Conservation (phyloP, 2,888 invertebrate species). For the Leptothorax acervorum region DNA sequence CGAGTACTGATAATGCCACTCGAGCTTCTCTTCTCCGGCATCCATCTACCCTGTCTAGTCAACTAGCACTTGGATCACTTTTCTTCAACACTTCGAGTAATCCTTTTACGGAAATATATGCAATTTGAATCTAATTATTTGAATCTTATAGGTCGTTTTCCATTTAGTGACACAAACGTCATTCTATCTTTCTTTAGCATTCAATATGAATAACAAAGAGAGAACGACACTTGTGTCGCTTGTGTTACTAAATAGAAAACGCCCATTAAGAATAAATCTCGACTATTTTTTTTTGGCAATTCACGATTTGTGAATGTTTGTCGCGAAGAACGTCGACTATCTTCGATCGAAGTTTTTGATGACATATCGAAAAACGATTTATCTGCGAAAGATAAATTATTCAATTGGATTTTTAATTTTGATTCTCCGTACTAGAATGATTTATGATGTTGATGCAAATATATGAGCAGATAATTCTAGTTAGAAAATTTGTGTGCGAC, state of each 20-base stretch:
- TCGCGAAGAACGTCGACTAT: background rate
- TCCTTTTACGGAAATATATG: background rate
- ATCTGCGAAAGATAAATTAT: conserved; percentile 20
- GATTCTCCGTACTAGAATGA: background rate
- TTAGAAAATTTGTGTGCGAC: background rate
- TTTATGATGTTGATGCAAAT: conserved; percentile 22
- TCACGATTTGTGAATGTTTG: background rate
- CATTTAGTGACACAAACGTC: too few species aligned
- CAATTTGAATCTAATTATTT: background rate
- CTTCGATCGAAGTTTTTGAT: background rate
- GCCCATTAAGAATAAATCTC: background rate
- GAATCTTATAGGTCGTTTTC: background rate
- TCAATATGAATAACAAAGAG: too few species aligned
- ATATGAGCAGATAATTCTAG: background rate
- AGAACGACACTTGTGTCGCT: too few species aligned
- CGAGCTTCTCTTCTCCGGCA: background rate
- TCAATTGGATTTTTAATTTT: conserved; percentile 14
- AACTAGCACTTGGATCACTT: background rate
- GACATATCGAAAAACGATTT: conserved; percentile 28
- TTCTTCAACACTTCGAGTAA: background rate
- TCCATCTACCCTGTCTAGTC: background rate
- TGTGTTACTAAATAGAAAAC: too few species aligned
- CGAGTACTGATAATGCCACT: background rate
- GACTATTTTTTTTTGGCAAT: background rate
- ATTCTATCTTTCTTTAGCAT: too few species aligned